These are phyloP conservation scores for Sceloporus tristichus DNA, from an alignment of 2,113 vertebrate genomes.

Conservation along the genomic window DNA sequence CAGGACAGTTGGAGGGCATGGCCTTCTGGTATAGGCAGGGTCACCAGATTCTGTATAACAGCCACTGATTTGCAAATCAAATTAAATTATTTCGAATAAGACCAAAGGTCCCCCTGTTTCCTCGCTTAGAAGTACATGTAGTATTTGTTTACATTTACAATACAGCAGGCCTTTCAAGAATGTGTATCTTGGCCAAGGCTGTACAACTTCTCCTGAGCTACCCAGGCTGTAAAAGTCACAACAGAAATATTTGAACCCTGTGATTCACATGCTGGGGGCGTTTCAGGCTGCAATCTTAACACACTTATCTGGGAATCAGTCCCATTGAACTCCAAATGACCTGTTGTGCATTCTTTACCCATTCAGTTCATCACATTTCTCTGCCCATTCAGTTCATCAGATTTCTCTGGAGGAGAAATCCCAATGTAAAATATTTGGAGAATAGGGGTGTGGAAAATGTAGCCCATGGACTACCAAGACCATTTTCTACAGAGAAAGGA, in stretches of 20 bases:
- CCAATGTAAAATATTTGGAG: neutral
- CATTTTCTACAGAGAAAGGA: no score
- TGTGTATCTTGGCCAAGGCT: constrained; percentile 8
- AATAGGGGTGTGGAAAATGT: neutral
- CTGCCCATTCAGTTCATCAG: no score
- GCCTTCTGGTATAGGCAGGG: neutral
- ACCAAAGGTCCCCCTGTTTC: constrained; percentile 5
- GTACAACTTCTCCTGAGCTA: constrained; percentile 22
- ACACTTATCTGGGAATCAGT: neutral
- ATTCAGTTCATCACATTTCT: no score
- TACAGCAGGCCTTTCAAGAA: constrained; percentile 21
- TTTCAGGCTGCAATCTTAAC: neutral
- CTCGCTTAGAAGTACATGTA: accelerated
- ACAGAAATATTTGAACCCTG: neutral
- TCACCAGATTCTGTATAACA: neutral
- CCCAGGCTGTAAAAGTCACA: neutral
- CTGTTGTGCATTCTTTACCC: no score
- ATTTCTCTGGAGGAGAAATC: no score
- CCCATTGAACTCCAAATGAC: neutral
- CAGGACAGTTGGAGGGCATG: neutral
- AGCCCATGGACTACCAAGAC: no score
- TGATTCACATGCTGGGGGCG: constrained; percentile 23
- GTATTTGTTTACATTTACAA: constrained; percentile 22
- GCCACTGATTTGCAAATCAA: neutral
- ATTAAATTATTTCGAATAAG: constrained; percentile 5